phyloP scores from a whole-genome alignment of 2,113 vertebrate species.

The Chaetorhynchus papuensis region DNA sequence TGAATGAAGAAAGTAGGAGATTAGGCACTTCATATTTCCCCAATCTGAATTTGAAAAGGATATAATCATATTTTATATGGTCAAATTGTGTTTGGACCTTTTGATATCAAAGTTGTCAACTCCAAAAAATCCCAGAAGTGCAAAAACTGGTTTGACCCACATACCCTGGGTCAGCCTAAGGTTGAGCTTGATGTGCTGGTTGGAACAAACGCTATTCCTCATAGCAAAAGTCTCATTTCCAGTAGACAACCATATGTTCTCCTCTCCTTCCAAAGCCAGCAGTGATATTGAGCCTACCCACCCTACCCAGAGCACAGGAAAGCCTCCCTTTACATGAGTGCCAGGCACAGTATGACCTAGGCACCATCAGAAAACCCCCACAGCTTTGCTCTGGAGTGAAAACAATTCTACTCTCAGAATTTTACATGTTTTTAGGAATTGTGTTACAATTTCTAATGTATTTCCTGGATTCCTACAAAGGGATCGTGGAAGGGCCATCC shows the following conservation, averaged over 20 bases:
- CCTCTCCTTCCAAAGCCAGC: not conserved
- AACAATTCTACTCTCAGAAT: not conserved
- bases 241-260: not conserved
- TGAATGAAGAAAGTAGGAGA: constrained; percentile 32
- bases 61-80: not conserved
- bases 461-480: not conserved
- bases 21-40: constrained; percentile 20
- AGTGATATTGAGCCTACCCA: not conserved
- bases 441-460: not conserved
- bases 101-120: not conserved
- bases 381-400: not conserved
- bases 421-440: not conserved
- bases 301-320: not conserved
- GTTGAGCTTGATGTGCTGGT: not conserved
- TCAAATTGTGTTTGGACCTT: not conserved
- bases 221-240: not conserved
- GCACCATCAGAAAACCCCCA: not conserved
- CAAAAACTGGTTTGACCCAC: not conserved
- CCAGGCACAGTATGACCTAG: not conserved
- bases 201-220: not conserved
- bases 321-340: not conserved
- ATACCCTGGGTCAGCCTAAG: not conserved
- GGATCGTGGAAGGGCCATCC: not conserved
- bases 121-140: not conserved
- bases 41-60: not conserved